Conservation (phyloP, 2,797 vertebrate genomes). For the Microchirus variegatus region DNA sequence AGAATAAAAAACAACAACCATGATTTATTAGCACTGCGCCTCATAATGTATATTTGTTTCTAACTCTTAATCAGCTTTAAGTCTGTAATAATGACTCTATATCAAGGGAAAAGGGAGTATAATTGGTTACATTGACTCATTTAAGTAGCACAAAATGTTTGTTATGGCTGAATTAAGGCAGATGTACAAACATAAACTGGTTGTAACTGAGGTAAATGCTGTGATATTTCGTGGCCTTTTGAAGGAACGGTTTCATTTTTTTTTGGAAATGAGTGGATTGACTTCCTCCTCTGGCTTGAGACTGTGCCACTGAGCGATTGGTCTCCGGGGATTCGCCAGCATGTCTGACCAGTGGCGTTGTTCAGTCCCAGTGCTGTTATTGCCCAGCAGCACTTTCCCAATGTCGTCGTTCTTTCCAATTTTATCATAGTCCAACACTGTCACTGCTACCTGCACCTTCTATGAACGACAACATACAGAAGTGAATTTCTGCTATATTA, state of each 20-base stretch:
- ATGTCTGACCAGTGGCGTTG: slow-evolving; percentile 97
- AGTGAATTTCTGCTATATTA: background rate
- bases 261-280: slow-evolving; percentile 88
- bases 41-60: slow-evolving; percentile 34
- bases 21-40: slow-evolving; percentile 57
- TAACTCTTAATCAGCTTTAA: slow-evolving; percentile 20
- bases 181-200: slow-evolving; percentile 22
- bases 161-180: slow-evolving; percentile 4
- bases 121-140: slow-evolving; percentile 28
- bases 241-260: slow-evolving; percentile 81
- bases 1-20: slow-evolving; percentile 23
- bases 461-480: slow-evolving; percentile 53
- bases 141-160: slow-evolving; percentile 26
- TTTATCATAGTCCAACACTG: slow-evolving; percentile 99
- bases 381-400: slow-evolving; percentile 93
- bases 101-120: slow-evolving; percentile 22
- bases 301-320: slow-evolving; percentile 98
- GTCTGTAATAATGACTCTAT: slow-evolving; percentile 19
- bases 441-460: slow-evolving; percentile 97
- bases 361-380: slow-evolving; percentile 90
- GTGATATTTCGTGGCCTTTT: slow-evolving; percentile 5
- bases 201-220: slow-evolving; percentile 38
- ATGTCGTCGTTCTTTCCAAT: slow-evolving; percentile 99
- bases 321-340: slow-evolving; percentile 95
- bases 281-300: slow-evolving; percentile 93